A percentile compares a stretch with the other conserved stretches of the same genome.
Evolutionary conservation across 2,113 vertebrate species (phyloP).

Genomic region (Tricholaema leucomelas): DNA sequence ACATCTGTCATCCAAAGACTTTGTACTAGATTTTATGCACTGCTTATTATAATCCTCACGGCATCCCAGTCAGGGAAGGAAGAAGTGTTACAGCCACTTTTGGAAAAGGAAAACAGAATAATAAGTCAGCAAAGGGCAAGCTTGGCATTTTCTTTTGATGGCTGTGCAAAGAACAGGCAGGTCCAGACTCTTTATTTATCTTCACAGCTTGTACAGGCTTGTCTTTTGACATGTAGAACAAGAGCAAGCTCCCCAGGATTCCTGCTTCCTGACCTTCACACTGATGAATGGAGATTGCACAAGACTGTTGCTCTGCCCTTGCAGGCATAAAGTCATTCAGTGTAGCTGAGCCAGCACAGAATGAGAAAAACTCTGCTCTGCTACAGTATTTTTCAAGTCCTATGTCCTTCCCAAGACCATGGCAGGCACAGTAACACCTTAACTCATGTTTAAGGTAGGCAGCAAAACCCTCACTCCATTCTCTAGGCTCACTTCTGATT

Average conservation of each 20-base stretch:
- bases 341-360: constrained; percentile 40
- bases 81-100: not conserved
- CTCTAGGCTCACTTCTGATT: not conserved
- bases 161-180: not conserved
- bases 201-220: constrained; percentile 31
- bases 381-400: constrained; percentile 6
- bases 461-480: not conserved
- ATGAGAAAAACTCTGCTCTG: constrained; percentile 4
- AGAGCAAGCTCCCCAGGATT: constrained; percentile 39
- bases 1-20: constrained; percentile 28
- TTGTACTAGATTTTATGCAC: not conserved
- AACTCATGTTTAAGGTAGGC: not conserved
- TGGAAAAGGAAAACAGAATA: not conserved
- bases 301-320: constrained; percentile 26
- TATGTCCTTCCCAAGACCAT: not conserved
- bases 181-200: constrained; percentile 10
- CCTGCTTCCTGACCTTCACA: constrained; percentile 46
- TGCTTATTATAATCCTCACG: constrained; percentile 23
- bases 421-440: not conserved
- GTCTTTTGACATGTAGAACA: constrained; percentile 15
- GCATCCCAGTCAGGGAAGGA: not conserved
- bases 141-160: constrained; percentile 5
- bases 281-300: constrained; percentile 54
- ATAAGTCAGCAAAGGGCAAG: not conserved
- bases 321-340: constrained; percentile 38